Base-by-base conservation (phyloP, 2,113 vertebrate species). In the Lepus europaeus region DNA sequence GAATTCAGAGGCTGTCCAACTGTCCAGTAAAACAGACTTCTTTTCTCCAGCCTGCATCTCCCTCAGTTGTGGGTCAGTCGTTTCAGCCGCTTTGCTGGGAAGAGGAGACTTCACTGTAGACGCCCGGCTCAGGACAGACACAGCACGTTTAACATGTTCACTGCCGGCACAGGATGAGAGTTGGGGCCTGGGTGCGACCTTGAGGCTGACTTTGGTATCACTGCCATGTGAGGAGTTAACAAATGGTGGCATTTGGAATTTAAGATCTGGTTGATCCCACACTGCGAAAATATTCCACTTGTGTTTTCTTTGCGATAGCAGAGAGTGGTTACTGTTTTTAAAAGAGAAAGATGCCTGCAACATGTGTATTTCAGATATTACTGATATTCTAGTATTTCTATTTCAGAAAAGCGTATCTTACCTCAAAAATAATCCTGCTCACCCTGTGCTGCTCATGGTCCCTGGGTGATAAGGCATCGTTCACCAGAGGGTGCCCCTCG, bases 391-490 rank as follows among this genome's bases (percentile, higher is more conserved):
- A 53, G 0, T 29, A 2, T 63, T n/a, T 66, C 19, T 69, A 25
- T 61, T 81, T 73, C 72, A 76, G 39, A 74, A 92, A 87, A 72
- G 23, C 51, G 7, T 11, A 13, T 39, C 66, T 51, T 33, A 16
- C 70, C 74, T 69, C 31, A 39, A 33, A 61, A 11, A n/a, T 12
- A 1, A 1, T 0, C 22, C 87, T 61, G 61, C 29, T 81, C 84
- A 45, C 63, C 14, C 63, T 11, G 20, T 39, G 29, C 51, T 64
- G 1, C 9, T 20, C 31, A 5, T 1, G 19, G 6, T 2, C 20
- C 2, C 61, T n/a, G 36, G 2, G 0, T 11, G 3, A 66, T 33
- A 23, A 31, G 0, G 53, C 9, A 16, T 27, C 64, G 69, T 93
- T 95, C 68, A 80, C 92, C 85, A 1, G 25, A 49, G 36, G 84